Evolutionary conservation across 2,888 invertebrate species (phyloP).

Genomic region (Rhaphigaster nebulosa): DNA sequence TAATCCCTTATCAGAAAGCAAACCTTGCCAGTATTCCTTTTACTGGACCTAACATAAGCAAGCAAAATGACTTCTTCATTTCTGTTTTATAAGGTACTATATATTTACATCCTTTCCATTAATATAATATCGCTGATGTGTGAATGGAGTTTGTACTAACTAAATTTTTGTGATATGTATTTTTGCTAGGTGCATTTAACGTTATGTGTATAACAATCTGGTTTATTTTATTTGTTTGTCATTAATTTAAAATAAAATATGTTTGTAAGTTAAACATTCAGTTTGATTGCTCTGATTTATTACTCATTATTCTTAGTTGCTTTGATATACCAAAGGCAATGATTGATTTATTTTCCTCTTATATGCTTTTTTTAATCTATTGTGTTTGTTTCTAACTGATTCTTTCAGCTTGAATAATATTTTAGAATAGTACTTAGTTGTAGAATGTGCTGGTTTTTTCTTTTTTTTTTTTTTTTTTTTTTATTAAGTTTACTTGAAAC

Average conservation of each 20-base stretch:
- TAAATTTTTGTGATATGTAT: not conserved
- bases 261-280: not conserved
- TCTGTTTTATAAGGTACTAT: constrained; percentile 39
- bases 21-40: constrained; percentile 46
- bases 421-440: constrained; percentile 16
- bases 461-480: not conserved
- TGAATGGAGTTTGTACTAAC: not conserved
- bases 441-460: not conserved
- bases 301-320: not conserved
- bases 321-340: not conserved
- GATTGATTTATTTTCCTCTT: not conserved
- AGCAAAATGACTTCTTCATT: constrained; percentile 34
- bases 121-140: not conserved
- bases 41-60: constrained; percentile 28
- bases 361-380: not conserved
- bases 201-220: not conserved
- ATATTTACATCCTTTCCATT: not conserved
- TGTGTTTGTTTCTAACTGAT: not conserved
- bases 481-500: not conserved
- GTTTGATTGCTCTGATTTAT: not conserved
- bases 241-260: not conserved
- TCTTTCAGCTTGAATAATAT: not conserved
- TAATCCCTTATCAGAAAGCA: constrained; percentile 48
- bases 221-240: not conserved
- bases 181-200: not conserved